Base-by-base conservation (phyloP, 2,113 vertebrate species). In the Tetrao urogallus region DNA sequence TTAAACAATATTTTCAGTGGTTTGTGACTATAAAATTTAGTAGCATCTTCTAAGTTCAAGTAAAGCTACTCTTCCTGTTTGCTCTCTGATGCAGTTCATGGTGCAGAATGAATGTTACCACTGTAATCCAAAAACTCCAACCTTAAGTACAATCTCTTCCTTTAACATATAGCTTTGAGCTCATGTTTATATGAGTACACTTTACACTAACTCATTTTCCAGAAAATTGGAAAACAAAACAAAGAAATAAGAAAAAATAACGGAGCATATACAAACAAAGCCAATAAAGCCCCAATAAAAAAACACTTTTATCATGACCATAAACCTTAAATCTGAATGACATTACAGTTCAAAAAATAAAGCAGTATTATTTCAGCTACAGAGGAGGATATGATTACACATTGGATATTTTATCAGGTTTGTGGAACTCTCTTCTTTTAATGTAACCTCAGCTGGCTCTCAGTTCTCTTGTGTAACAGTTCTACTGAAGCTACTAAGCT, bases 391-490 rank as follows among this genome's bases (percentile, higher is more conserved):
- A 50, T 42, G 74, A 76, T 85, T 95, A 93, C 90, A 16, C 73
- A 67, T 20, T 48, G 79, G 48, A 69, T 3, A 88, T 92, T 91
- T 92, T 63, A 76, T 91, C 91, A 89, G 21, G 17, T 90, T 80
- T 72, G 30, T 93, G 43, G 52, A 82, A 47, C n/a, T 69, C 47
- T 85, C 28, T 92, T 95, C 25, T 25, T 58, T 77, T 71, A 40
- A 81, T 38, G 40, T 77, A 94, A 86, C 75, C 90, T 96, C 48
- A 93, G 40, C 76, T 74, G 76, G 76, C 57, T 95, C 38, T 79
- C 67, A 92, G 92, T 94, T 74, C 75, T 88, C n/a, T 28, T 82
- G 63, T 72, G 64, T 81, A 94, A 56, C 82, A 69, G 57, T 72
- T 95, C 90, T 76, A 21, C 54, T 89, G 45, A 90, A 96, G 71